Evolutionary conservation across 2,888 invertebrate species (phyloP).

Genomic region (Aspidiotus rigidus): DNA sequence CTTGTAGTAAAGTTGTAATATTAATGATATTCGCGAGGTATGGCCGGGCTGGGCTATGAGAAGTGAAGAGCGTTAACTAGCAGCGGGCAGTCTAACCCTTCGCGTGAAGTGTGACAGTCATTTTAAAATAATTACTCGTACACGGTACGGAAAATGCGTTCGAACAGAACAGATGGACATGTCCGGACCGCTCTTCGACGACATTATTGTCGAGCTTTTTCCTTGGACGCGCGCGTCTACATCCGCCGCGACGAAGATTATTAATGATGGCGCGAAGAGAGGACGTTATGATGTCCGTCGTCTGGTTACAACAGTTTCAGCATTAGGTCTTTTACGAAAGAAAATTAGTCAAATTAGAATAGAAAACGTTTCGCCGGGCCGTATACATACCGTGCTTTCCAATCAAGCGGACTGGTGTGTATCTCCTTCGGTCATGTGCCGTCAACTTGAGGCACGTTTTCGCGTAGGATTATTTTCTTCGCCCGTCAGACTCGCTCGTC

Average conservation of each 20-base stretch:
- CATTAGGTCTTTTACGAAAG: slow-evolving; percentile 4
- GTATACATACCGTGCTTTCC: no score
- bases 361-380: background rate
- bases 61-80: slow-evolving; percentile 5
- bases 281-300: background rate
- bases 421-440: no score
- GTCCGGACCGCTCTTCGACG: background rate
- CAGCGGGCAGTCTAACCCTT: slow-evolving; percentile 17
- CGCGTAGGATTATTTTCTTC: no score
- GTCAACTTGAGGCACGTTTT: no score
- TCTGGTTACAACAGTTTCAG: background rate
- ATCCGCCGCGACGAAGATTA: background rate
- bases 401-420: no score
- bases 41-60: background rate
- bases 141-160: slow-evolving; percentile 1
- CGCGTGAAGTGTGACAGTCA: slow-evolving; percentile 29
- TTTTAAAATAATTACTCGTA: slow-evolving; percentile 31
- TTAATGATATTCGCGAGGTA: slow-evolving; percentile 30
- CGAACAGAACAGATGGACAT: slow-evolving; percentile 2
- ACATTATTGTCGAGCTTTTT: slow-evolving; percentile 2
- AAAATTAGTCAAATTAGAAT: slow-evolving; percentile 4
- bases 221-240: background rate
- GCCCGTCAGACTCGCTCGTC: no score
- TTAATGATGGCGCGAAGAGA: background rate
- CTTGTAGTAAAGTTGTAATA: slow-evolving; percentile 26